Percentiles rank a stretch among this genome's conserved stretches.
phyloP scores from a whole-genome alignment of 2,113 vertebrate species.

The Chunga burmeisteri region DNA sequence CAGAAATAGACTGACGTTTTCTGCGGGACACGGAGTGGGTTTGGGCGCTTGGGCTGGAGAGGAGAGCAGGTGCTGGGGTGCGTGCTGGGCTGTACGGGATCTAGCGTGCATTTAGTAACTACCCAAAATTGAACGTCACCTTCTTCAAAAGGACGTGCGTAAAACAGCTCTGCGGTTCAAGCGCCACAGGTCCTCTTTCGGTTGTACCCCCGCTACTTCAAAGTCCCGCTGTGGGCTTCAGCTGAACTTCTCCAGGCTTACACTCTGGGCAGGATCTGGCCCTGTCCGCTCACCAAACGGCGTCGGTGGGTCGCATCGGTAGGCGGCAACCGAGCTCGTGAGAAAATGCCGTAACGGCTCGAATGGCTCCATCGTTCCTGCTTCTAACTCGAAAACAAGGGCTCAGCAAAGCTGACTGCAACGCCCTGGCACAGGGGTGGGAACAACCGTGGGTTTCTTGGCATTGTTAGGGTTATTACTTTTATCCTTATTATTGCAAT shows the following conservation, averaged over 20 bases:
- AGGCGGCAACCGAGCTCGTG: too few relatives aligned
- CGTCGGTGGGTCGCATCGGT: accelerated
- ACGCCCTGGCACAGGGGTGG: background rate
- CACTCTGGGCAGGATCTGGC: background rate
- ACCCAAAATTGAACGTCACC: background rate
- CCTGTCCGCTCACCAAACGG: background rate
- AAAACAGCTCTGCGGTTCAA: background rate
- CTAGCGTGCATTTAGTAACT: background rate
- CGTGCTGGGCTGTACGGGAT: background rate
- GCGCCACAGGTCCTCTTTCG: background rate
- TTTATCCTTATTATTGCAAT: background rate
- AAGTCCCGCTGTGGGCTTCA: background rate
- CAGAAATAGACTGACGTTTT: background rate
- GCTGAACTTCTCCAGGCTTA: background rate
- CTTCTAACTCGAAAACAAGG: accelerated
- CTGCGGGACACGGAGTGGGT: accelerated
- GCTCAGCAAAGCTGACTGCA: background rate
- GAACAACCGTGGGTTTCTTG: accelerated
- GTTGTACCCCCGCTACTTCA: background rate
- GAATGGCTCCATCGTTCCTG: background rate
- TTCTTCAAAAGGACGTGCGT: background rate
- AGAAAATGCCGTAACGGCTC: too few relatives aligned
- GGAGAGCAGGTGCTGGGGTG: background rate
- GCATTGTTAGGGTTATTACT: background rate
- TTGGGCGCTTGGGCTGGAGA: background rate